Evolutionary conservation across 1,140 invertebrate genomes (phyloP).

Genomic region (Calosoma granatense): DNA sequence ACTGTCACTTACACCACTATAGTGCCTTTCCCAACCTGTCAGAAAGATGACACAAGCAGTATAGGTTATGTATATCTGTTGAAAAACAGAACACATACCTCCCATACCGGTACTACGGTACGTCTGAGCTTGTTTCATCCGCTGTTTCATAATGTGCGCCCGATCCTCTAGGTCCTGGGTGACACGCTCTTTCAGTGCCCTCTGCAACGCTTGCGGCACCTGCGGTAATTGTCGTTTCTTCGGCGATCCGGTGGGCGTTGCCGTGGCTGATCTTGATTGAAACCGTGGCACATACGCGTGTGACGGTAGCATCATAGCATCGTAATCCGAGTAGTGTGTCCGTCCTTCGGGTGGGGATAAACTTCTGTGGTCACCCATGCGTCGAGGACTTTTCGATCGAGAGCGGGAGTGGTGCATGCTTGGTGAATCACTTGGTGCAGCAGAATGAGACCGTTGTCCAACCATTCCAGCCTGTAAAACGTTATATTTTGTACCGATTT

Average conservation of each 20-base stretch:
- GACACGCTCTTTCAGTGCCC: slow-evolving; percentile 58
- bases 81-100: too few relatives aligned
- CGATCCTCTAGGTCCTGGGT: slow-evolving; percentile 79
- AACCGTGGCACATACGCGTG: slow-evolving; percentile 40
- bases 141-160: slow-evolving; percentile 35
- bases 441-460: slow-evolving; percentile 53
- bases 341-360: slow-evolving; percentile 61
- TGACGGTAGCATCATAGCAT: slow-evolving; percentile 19
- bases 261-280: slow-evolving; percentile 75
- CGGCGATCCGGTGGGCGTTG: slow-evolving; percentile 87
- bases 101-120: slow-evolving; percentile 58
- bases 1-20: slow-evolving; percentile 71
- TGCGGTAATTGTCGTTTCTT: slow-evolving; percentile 93
- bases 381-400: slow-evolving; percentile 52
- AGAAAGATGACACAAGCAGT: too few relatives aligned
- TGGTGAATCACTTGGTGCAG: slow-evolving; percentile 61
- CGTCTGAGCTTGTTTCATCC: slow-evolving; percentile 39
- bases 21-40: slow-evolving; percentile 64
- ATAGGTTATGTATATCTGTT: background rate
- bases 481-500: background rate
- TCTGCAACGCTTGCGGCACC: slow-evolving; percentile 58
- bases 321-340: slow-evolving; percentile 9
- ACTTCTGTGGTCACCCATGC: slow-evolving; percentile 50
- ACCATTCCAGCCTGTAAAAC: slow-evolving; percentile 34
- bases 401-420: slow-evolving; percentile 42